Evolutionary conservation across 2,113 vertebrate species (phyloP), one percentile per base, ranked within the genome.

Genomic region (Podiceps cristatus): DNA sequence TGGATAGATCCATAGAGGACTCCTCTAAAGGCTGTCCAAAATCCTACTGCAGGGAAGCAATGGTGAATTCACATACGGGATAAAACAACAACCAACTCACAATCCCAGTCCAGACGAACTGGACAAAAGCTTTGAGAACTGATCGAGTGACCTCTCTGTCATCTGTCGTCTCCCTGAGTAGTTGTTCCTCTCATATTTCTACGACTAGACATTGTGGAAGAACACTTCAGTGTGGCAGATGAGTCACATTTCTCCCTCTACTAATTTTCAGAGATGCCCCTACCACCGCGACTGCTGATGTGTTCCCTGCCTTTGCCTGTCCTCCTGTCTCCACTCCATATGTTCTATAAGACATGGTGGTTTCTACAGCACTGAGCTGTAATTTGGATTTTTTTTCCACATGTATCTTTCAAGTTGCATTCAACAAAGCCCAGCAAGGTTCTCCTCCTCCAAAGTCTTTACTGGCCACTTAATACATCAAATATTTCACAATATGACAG

Each of bases 221-320:
- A 63, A 45, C 7, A 7, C 23, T 67, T 50, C 12, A 8, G 47
- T 19, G 27, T 19, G 7, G 42, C 9, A 45, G 18, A 66, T 37
- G 24, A 37, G 35, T 17, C 17, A 18, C 23, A 31, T 52, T 68
- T 73, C 42, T 78, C 35, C 13, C 31, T 49, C 16, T 62, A 8
- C 10, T 25, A 4, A 50, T 73, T 77, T 77, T 49, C n/a, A 66
- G 58, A 25, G 18, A 60, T n/a, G 64, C 6, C 27, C 7, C 83
- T 44, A 22, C 13, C 1, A 0, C 33, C 45, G 17, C 37, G 19
- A 77, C 7, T 4, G 1, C 35, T 45, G 28, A 63, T 0, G 3
- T 12, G 12, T 77, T 49, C 68, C 29, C 28, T 45, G 15, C 4
- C 20, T 35, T 35, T 60, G 47, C 14, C 35, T 42, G 67, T 27